Evolutionary conservation across 2,888 invertebrate species (phyloP).

Genomic region (Latrodectus elegans): DNA sequence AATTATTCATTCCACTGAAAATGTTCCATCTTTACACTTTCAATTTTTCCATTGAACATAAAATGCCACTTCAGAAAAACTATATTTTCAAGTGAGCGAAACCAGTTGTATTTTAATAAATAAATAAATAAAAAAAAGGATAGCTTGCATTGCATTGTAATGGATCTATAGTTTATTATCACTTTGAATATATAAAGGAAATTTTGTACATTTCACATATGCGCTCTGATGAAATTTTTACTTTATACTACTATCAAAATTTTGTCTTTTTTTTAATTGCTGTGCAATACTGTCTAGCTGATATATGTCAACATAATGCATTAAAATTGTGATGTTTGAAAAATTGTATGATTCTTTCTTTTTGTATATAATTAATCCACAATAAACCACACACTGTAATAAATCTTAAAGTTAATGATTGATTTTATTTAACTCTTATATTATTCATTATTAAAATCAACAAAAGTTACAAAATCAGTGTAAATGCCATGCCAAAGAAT

Average conservation of each 20-base stretch:
- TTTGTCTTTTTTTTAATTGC: slow-evolving; percentile 64
- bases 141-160: slow-evolving; percentile 69
- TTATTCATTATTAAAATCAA: no score
- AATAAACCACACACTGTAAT: no score
- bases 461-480: no score
- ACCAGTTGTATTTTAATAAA: slow-evolving; percentile 67
- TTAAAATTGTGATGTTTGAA: slow-evolving; percentile 67
- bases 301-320: slow-evolving; percentile 65
- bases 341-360: slow-evolving; percentile 14
- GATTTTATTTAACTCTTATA: no score
- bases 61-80: slow-evolving; percentile 65
- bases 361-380: background rate
- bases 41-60: slow-evolving; percentile 52
- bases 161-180: slow-evolving; percentile 67
- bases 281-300: slow-evolving; percentile 68
- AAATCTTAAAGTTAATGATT: no score
- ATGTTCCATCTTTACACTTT: slow-evolving; percentile 67
- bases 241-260: slow-evolving; percentile 53
- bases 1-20: slow-evolving; percentile 65
- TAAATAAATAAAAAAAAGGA: slow-evolving; percentile 28
- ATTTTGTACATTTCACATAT: slow-evolving; percentile 67
- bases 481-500: no score
- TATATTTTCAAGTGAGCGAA: slow-evolving; percentile 68
- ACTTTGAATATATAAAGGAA: slow-evolving; percentile 63
- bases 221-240: slow-evolving; percentile 64